phyloP scores from a whole-genome alignment of 2,113 vertebrate genomes.

The Gopherus flavomarginatus region DNA sequence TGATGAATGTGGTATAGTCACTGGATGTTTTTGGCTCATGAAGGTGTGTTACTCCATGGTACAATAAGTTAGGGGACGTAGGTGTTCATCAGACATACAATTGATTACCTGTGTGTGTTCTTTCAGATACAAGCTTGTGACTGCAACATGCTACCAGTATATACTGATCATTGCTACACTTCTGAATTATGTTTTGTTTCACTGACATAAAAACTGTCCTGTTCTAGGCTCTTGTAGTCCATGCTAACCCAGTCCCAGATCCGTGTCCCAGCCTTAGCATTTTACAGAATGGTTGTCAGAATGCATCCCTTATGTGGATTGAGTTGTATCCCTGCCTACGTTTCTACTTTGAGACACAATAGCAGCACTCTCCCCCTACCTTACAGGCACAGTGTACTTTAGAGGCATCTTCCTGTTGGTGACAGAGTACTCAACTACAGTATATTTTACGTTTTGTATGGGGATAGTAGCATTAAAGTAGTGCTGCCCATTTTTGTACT shows the following conservation, averaged over 20 bases:
- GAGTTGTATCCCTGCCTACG: not conserved
- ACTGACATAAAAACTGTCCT: not conserved
- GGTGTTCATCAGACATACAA: accelerated
- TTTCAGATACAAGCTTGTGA: not conserved
- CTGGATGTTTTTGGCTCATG: not conserved
- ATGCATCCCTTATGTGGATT: not conserved
- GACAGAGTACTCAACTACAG: not conserved
- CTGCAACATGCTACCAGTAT: not conserved
- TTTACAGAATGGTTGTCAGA: not conserved
- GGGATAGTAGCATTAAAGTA: not conserved
- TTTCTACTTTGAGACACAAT: not conserved
- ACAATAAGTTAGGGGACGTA: not conserved
- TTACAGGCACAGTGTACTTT: not conserved
- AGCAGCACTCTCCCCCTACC: not conserved
- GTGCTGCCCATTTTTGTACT: not conserved
- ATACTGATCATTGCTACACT: not conserved
- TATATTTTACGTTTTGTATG: slow-evolving; percentile 5
- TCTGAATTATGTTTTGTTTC: not conserved
- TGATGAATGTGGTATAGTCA: not conserved
- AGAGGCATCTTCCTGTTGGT: not conserved
- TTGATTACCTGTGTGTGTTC: accelerated
- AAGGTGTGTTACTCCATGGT: not conserved
- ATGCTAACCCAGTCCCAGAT: not conserved
- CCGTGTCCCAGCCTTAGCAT: not conserved
- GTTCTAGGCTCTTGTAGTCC: not conserved